These are phyloP conservation scores for Alauda arvensis DNA, from an alignment of 2,797 vertebrate species.

Conservation along the genomic window DNA sequence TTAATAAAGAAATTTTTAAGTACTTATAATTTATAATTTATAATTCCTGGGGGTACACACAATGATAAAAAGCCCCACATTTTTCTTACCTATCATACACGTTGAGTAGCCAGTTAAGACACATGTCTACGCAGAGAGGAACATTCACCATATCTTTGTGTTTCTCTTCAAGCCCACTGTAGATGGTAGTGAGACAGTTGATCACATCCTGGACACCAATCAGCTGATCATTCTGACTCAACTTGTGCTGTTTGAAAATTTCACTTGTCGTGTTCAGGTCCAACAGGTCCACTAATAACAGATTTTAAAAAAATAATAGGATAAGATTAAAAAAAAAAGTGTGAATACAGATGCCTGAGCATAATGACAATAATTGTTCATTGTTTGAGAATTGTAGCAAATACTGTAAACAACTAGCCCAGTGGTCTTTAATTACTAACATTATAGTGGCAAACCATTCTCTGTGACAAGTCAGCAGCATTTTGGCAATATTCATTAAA, in stretches of 20 bases:
- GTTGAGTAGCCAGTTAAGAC: conserved; percentile 97
- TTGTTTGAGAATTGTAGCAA: not conserved
- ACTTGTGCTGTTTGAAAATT: conserved; percentile 89
- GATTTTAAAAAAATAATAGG: not conserved
- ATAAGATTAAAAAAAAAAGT: not conserved
- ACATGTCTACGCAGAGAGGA: conserved; percentile 94
- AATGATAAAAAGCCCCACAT: not conserved
- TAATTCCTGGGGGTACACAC: not conserved
- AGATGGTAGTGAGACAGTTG: conserved; percentile 90
- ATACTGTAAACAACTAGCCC: not conserved
- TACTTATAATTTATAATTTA: not conserved
- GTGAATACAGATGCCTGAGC: not conserved
- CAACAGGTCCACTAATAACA: conserved; percentile 86
- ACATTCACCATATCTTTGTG: conserved; percentile 94
- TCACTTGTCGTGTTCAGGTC: conserved; percentile 88
- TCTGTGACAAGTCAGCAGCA: not conserved
- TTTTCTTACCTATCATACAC: conserved; percentile 92
- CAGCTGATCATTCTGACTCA: conserved; percentile 88
- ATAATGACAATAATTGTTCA: not conserved
- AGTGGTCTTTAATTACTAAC: not conserved
- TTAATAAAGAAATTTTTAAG: not conserved
- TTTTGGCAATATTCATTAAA: not conserved
- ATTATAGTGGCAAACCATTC: not conserved
- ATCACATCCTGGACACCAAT: conserved; percentile 90
- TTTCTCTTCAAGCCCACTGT: conserved; percentile 90